Base-by-base conservation (phyloP, 2,113 vertebrate genomes). In the Phylloscopus trochilus region DNA sequence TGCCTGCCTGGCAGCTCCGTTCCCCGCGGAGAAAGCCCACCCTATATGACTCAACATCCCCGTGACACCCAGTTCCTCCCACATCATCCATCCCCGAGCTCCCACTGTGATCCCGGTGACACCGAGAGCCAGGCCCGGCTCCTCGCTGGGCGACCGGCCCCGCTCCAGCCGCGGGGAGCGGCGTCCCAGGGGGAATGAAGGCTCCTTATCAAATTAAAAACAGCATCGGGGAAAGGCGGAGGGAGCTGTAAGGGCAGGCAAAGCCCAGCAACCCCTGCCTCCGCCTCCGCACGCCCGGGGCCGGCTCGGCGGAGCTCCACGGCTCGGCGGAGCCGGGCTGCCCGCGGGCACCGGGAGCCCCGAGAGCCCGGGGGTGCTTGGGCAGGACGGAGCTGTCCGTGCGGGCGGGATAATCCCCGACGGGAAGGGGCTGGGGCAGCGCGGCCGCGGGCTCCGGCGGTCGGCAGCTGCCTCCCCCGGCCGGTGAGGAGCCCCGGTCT, bases 21-120 rank as follows among this genome's bases (percentile, higher is more conserved):
- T 82, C 93, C 92, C 86, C 51, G 7, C 49, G 60, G 58, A 73
- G 82, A 93, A 90, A 95, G 85, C 95, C 95, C 90, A 95, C 93
- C 95, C 90, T 82, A 76, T 76, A 94, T 94, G 96, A 96, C 93
- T 96, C 96, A 96, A 95, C 96, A 96, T 95, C 90, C 93, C 96
- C 59, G 93, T 96, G 96, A 95, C 93, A 95, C 92, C 92, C 90
- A 58, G 85, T 92, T 94, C 92, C 92, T 96, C 92, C 95, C 78
- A 84, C 92, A 82, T 79, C 85, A 82, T 74, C 92, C 31, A 3
- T 76, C 92, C 92, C 92, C 6, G 90, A 86, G 93, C 85, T 87
- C 90, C 79, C 62, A 62, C 87, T 3, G 77, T 89, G 93, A 94
- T 89, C 95, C 84, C 62, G 11, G 87, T 91, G 95, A 93, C 96